Base-by-base conservation (phyloP, 2,797 vertebrate genomes). In the Salarias fasciatus region DNA sequence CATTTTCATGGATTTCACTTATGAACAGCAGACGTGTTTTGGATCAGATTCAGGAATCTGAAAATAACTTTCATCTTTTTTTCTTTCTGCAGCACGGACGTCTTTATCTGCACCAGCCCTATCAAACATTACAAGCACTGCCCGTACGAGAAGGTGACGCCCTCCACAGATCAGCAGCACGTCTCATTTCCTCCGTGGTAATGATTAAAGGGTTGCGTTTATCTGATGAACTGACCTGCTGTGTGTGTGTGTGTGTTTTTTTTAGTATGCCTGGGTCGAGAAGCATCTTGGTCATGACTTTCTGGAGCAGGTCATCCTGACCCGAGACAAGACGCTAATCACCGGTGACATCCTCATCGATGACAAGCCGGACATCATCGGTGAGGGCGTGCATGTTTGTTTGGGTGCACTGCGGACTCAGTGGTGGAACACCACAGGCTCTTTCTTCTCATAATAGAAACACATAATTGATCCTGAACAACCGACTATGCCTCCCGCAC, bases 31-130 rank as follows among this genome's bases (percentile, higher is more conserved):
- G 18, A 24, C 18, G 18, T 24, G 18, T 24, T 24, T 24, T 24
- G 18, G 24, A 18, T 45, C 45, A 58, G 8, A 24, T 18, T 45
- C 45, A 58, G 8, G 33, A 50, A 38, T 53, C 41, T 35, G 33
- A 35, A 9, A 33, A 6, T 35, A 3, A 47, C 24, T 53, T 38
- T 52, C 71, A 24, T 72, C 65, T 71, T 63, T 71, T 15, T 48
- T 31, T 11, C 45, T 50, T 64, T 43, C 79, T 54, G 29, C 91
- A 98, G 97, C 92, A 99, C 96, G 2, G 95, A 98, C 0, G 95
- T 98, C 75, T 98, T 98, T 86, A 95, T 99, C 84, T 99, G 97
- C 88, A 98, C 97, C 0, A 99, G 96, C 61, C 96, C 97, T 0
- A 98, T 97, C 86, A 95, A 93, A 80, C 92, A 93, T 73, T 98